Base-by-base conservation (phyloP, 1,140 invertebrate species). In the Papilio machaon region DNA sequence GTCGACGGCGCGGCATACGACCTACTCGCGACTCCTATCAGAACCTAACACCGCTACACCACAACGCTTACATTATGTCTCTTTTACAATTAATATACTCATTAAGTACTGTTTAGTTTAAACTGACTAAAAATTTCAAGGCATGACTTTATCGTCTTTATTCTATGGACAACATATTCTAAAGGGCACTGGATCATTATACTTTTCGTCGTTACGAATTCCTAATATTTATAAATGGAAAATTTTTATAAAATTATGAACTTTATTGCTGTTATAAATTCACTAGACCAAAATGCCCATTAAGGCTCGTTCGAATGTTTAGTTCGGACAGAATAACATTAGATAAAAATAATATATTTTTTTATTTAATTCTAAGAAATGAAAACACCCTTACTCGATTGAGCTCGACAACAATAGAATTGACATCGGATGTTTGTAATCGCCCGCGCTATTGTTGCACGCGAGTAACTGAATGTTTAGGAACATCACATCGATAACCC, bases 401-500 rank as follows among this genome's bases (percentile, higher is more conserved):
- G 93, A 94, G 93, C 93, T 91, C 90, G 87, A 89, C 90, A 90
- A 93, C 91, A 91, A 91, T 91, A 92, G 89, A 92, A 94, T 92
- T 93, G 92, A 93, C 92, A 92, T 87, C 73, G 85, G 87, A 85
- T 85, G 84, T 85, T 88, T 85, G 80, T 19, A 76, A 30, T 13
- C 83, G 84, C 81, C 83, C 82, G 86, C 86, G 82, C 87, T 89
- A 91, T 89, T 90, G 89, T 88, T 89, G 89, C 87, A 85, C 88
- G 89, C 85, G 90, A 85, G 84, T 91, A 88, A 89, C 88, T 15
- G 88, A 87, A 87, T 88, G 90, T 87, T 84, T 94, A 94, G 93
- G 92, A 94, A 94, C 93, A 94, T 94, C 91, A 93, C 90, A 93
- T 93, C 92, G 91, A 91, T 88, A 93, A 94, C 93, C 93, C 93